A percentile compares a stretch with the other conserved stretches of the same genome.
Evolutionary conservation across 2,797 vertebrate genomes (phyloP).

Genomic region (Arctocebus calabarensis): DNA sequence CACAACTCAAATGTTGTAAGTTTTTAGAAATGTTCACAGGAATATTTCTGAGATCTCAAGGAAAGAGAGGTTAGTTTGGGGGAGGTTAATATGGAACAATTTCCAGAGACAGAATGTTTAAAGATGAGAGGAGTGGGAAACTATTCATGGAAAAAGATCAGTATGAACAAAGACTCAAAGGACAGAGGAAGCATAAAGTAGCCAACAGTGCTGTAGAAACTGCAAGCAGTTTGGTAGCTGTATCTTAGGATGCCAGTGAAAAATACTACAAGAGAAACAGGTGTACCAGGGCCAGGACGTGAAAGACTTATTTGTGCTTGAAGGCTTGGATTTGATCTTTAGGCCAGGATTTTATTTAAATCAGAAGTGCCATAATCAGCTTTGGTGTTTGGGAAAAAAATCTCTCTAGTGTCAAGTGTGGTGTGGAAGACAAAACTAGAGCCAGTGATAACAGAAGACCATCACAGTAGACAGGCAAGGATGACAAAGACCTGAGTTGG

Average conservation of each 20-base stretch:
- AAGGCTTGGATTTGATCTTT: background rate
- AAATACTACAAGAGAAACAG: background rate
- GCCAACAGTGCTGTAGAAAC: background rate
- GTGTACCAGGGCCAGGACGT: background rate
- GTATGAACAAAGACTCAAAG: background rate
- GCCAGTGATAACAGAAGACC: background rate
- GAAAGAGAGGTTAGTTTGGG: background rate
- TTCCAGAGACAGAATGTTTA: background rate
- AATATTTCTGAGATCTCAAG: background rate
- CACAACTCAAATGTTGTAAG: background rate
- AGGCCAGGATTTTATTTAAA: background rate
- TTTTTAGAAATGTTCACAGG: background rate
- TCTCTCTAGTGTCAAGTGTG: background rate
- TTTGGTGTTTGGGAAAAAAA: background rate
- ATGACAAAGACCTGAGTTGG: background rate
- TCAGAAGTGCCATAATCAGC: background rate
- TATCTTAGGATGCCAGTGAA: background rate
- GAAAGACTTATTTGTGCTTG: background rate
- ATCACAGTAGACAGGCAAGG: background rate
- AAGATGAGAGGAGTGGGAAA: background rate
- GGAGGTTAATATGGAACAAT: background rate
- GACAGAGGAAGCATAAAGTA: background rate
- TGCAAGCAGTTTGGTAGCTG: background rate
- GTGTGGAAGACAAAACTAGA: background rate
- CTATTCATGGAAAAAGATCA: background rate